Base-by-base conservation (phyloP, 2,797 vertebrate genomes). In the Fundulus diaphanus region DNA sequence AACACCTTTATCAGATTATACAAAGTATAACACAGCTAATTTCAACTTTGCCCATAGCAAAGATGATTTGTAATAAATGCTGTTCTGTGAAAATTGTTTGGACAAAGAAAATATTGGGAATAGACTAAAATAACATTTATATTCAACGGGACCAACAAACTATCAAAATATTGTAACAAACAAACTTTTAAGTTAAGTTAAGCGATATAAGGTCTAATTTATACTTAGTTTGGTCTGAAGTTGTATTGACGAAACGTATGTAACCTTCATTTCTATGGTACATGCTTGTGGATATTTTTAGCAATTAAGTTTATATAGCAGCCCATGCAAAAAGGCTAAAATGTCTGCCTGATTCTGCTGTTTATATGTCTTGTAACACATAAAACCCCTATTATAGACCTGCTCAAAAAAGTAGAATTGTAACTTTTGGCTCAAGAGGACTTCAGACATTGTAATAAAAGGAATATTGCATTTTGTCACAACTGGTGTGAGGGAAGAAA, bases 401-500 rank as follows among this genome's bases (percentile, higher is more conserved):
- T 56, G 15, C 22, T 57, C 37, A 46, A 72, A 54, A 72, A 71
- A 18, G 35, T 56, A 7, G 18, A 54, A 57, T 27, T 52, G 15
- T 5, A 37, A 31, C 18, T 44, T 44, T 24, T 1, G 24, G 52
- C 68, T 59, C n/a, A 57, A 22, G 37, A 54, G 7, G 69, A 56
- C 35, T 35, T 35, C 16, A 68, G 44, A 69, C 37, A 81, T n/a
- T n/a, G 48, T 65, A 71, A 63, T 69, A 59, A 59, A 35, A 72
- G 35, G 3, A 59, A 67, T 37, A 42, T 42, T n/a, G 31, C 54
- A 42, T 70, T 82, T 42, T 57, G 37, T 68, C 7, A 65, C 63
- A 77, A 24, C 33, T 54, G 69, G 65, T 63, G 67, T 48, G 54
- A 68, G 31, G 40, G 31, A 77, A 66, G 35, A 77, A 68, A 78